Evolutionary conservation across 2,888 invertebrate genomes (phyloP), one percentile per base, ranked within the genome.

Genomic region (Cephus pulcher): DNA sequence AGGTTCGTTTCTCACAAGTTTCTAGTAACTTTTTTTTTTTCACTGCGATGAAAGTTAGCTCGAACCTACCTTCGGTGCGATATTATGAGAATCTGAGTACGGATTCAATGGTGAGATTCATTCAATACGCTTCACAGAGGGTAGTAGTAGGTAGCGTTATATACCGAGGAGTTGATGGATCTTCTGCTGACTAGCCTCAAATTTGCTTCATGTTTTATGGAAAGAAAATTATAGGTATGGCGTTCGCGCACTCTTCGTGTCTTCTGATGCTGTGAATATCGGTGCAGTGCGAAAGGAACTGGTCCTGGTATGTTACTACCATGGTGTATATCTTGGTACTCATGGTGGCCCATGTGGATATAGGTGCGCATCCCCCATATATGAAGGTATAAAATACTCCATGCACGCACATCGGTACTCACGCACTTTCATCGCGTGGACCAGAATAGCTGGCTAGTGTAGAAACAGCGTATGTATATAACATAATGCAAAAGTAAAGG

Each of bases 161-260:
- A 56, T 56, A 56, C 23, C 56, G 74, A 76, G 77, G 37, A 76
- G 74, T 81, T 82, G 82, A 80, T 81, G 80, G 80, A 84, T 85
- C 83, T 78, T 78, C 75, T 82, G 80, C 78, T 81, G 84, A 82
- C 84, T 84, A 84, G 84, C 82, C 81, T 80, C 84, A 83, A 85
- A 87, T 86, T 85, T 81, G 80, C 84, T 75, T 78, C 80, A 81
- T 83, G 84, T 85, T 84, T 84, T 84, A 82, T 83, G 84, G 80
- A 84, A 83, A 83, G 85, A 84, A 83, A 83, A 83, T 83, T 82
- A 83, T 81, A 83, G 82, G 79, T 79, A 80, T 76, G 80, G 73
- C 78, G 79, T 81, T 81, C 56, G 23, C 56, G 56, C 23, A 23
- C 23, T 23, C 56, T 56, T 23, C 56, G 56, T 56, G 23, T 56